phyloP scores from a whole-genome alignment of 2,888 invertebrate species.

The Zygothrica quintamaculata region DNA sequence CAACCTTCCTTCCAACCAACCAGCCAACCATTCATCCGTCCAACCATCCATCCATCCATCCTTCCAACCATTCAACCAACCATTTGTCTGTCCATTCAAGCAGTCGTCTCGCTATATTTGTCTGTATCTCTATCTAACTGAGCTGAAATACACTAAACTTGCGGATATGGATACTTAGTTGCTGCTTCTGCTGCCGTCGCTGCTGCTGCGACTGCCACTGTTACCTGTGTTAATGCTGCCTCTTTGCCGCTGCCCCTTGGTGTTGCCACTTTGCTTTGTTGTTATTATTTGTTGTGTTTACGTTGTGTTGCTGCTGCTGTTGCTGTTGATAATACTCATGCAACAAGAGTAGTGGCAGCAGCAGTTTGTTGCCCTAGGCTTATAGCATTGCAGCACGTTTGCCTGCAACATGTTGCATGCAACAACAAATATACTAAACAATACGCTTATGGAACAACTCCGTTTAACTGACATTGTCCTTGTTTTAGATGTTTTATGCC shows the following conservation, averaged over 20 bases:
- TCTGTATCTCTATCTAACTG: constrained; percentile 60
- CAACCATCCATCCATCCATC: constrained; percentile 12
- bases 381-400: constrained; percentile 46
- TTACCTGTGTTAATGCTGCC: constrained; percentile 1
- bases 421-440: constrained; percentile 39
- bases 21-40: constrained; percentile 14
- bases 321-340: constrained; percentile 63
- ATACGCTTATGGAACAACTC: constrained; percentile 18
- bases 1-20: constrained; percentile 14
- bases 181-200: constrained; percentile 39
- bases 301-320: too few species aligned
- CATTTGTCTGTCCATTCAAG: constrained; percentile 19
- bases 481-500: constrained; percentile 38
- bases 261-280: constrained; percentile 37
- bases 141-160: constrained; percentile 50
- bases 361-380: constrained; percentile 47
- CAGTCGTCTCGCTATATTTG: constrained; percentile 11
- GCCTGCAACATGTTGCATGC: constrained; percentile 54
- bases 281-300: constrained; percentile 74
- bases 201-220: constrained; percentile 19
- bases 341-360: constrained; percentile 19
- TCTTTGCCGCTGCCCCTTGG: neutral
- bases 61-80: constrained; percentile 6
- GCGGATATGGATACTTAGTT: constrained; percentile 80
- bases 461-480: constrained; percentile 56